A percentile compares a stretch with the other conserved stretches of the same genome.
Evolutionary conservation across 1,140 invertebrate genomes (phyloP).

Genomic region (Leptonema lineaticorne): DNA sequence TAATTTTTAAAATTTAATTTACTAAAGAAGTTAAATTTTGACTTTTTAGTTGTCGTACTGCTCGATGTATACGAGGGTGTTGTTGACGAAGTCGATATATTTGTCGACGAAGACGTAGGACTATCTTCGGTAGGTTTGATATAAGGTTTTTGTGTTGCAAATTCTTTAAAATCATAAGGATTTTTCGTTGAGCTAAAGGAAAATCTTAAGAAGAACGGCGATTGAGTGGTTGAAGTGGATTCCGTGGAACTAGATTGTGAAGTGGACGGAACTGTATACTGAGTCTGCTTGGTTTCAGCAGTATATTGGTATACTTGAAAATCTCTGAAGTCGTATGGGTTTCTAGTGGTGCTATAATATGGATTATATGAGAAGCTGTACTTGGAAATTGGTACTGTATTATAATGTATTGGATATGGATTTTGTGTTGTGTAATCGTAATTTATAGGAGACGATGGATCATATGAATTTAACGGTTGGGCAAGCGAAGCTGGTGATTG

Average conservation of each 20-base stretch:
- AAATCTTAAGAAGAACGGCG: constrained; percentile 49
- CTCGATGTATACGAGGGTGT: constrained; percentile 30
- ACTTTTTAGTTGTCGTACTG: constrained; percentile 29
- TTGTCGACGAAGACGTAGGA: constrained; percentile 32
- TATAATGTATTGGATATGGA: constrained; percentile 27
- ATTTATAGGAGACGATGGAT: constrained; percentile 24
- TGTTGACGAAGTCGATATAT: constrained; percentile 21
- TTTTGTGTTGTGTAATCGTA: constrained; percentile 40
- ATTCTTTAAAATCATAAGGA: constrained; percentile 59
- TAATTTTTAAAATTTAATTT: constrained; percentile 51
- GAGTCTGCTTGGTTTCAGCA: constrained; percentile 38
- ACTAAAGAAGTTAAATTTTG: constrained; percentile 48
- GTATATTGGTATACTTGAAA: constrained; percentile 39
- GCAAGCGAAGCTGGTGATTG: constrained; percentile 12
- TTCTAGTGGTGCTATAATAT: constrained; percentile 39
- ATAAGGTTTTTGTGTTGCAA: constrained; percentile 44
- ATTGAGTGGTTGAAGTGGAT: constrained; percentile 40
- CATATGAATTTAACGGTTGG: constrained; percentile 11
- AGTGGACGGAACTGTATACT: constrained; percentile 35
- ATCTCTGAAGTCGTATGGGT: constrained; percentile 46
- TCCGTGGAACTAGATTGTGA: constrained; percentile 14
- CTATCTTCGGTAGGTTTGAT: constrained; percentile 41
- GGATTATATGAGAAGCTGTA: constrained; percentile 27
- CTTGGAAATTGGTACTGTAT: constrained; percentile 26
- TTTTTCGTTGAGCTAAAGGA: constrained; percentile 54